Conservation (phyloP, 1,140 invertebrate genomes). For the Aporrectodea caliginosa region DNA sequence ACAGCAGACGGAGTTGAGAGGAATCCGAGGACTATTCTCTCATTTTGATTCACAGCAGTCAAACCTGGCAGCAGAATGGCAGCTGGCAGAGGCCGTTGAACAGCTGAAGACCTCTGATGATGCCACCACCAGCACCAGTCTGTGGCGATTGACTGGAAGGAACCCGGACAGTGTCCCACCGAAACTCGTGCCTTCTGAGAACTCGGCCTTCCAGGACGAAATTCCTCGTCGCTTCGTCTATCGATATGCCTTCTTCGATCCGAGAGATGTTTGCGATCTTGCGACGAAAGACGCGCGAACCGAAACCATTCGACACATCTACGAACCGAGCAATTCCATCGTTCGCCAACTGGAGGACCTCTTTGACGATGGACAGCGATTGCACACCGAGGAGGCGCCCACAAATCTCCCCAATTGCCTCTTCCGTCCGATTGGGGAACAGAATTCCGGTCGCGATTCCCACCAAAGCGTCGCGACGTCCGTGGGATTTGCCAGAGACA, state of each 20-base stretch:
- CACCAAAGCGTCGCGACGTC: background rate
- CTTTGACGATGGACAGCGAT: background rate
- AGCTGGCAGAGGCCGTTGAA: background rate
- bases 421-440: background rate
- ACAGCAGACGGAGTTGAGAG: background rate
- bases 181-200: background rate
- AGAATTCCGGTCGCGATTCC: background rate
- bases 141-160: background rate
- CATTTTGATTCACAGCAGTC: background rate
- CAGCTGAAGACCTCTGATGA: background rate
- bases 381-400: background rate
- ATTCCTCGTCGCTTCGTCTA: background rate
- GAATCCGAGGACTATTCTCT: background rate
- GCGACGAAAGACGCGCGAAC: background rate
- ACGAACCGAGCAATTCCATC: background rate
- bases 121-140: background rate
- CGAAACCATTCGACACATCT: background rate
- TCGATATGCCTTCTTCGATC: background rate
- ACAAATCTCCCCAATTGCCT: background rate
- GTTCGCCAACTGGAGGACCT: background rate
- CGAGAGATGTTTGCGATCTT: background rate
- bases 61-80: background rate
- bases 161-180: background rate
- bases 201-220: background rate
- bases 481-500: background rate